Conservation (phyloP, 1,140 invertebrate species). For the Microplitis demolitor region DNA sequence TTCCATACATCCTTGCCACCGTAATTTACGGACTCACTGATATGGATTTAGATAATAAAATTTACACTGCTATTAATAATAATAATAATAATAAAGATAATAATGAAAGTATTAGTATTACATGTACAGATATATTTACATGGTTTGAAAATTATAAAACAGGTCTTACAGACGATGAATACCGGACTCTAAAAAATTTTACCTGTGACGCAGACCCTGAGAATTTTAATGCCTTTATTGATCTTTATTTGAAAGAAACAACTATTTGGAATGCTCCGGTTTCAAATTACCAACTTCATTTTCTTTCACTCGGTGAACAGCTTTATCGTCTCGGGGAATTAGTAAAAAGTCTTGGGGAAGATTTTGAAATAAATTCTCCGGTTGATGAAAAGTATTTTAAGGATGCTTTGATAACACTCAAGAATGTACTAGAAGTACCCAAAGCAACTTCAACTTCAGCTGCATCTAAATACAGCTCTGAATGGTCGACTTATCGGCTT, state of each 20-base stretch:
- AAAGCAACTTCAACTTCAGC: neutral
- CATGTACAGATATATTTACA: slow-evolving; percentile 42
- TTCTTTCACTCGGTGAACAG: slow-evolving; percentile 32
- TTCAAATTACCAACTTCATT: slow-evolving; percentile 36
- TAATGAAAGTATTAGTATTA: neutral
- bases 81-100: slow-evolving; percentile 5
- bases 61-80: slow-evolving; percentile 21
- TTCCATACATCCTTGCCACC: slow-evolving; percentile 45
- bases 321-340: slow-evolving; percentile 35
- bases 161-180: slow-evolving; percentile 42
- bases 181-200: slow-evolving; percentile 45
- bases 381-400: slow-evolving; percentile 39
- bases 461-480: slow-evolving; percentile 3
- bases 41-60: slow-evolving; percentile 34
- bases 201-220: slow-evolving; percentile 45
- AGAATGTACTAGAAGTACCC: slow-evolving; percentile 21
- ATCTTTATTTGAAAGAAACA: slow-evolving; percentile 38
- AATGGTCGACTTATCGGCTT: slow-evolving; percentile 37
- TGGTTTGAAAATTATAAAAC: slow-evolving; percentile 40
- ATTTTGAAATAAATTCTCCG: slow-evolving; percentile 34
- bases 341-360: slow-evolving; percentile 1
- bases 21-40: slow-evolving; percentile 47
- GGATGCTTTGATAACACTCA: slow-evolving; percentile 31
- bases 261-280: slow-evolving; percentile 38
- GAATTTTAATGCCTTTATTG: slow-evolving; percentile 46